These are phyloP conservation scores for Chamaea fasciata DNA, from an alignment of 2,113 vertebrate genomes.

Conservation along the genomic window DNA sequence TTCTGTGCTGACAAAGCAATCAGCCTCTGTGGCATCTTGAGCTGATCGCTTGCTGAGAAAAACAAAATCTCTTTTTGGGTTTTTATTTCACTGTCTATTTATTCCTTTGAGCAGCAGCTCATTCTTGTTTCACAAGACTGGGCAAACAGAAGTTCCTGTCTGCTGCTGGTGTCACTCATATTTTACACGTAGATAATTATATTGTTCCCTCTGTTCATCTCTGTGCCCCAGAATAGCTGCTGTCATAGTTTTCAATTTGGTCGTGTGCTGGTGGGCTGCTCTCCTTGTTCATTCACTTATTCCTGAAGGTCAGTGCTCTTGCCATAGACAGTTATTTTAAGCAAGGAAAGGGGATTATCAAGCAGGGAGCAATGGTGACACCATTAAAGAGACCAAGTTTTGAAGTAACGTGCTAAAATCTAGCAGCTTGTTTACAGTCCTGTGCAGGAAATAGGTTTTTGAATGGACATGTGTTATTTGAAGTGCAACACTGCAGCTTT, in stretches of 20 bases:
- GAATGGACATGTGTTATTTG: neutral
- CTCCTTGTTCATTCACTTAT: neutral
- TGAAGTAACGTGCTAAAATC: neutral
- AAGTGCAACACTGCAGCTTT: neutral
- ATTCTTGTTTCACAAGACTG: neutral
- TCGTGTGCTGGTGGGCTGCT: neutral
- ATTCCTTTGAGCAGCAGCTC: neutral
- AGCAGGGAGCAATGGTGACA: neutral
- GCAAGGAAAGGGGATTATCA: neutral
- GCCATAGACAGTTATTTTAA: neutral
- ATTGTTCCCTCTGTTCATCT: neutral
- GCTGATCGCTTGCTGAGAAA: neutral
- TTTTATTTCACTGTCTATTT: neutral
- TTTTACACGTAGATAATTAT: neutral
- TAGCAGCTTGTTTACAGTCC: neutral
- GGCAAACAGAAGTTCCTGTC: neutral
- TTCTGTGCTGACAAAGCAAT: neutral
- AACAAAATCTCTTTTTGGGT: neutral
- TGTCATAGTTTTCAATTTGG: neutral
- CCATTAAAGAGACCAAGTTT: neutral
- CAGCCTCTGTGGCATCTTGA: neutral
- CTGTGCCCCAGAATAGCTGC: fast-evolving
- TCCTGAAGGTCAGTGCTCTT: neutral
- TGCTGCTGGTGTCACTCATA: neutral
- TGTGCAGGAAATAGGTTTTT: neutral